Evolutionary conservation across 2,797 vertebrate species (phyloP).

Genomic region (Poeciliopsis turneri): DNA sequence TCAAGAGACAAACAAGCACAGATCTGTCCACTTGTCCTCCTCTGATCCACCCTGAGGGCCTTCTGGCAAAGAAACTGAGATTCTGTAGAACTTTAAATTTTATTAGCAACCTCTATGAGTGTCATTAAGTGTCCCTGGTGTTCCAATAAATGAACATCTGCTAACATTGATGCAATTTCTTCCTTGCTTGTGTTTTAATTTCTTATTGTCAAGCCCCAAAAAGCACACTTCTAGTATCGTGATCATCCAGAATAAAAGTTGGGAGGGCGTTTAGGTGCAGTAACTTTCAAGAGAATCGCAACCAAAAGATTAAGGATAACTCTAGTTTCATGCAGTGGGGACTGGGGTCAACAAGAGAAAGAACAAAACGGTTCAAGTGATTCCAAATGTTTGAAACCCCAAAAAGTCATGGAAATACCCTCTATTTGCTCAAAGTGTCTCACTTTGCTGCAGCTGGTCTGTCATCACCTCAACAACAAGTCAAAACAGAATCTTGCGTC

Average conservation of each 20-base stretch:
- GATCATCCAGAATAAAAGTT: not conserved
- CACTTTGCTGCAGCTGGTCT: not conserved
- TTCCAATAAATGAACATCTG: not conserved
- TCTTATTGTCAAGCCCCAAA: not conserved
- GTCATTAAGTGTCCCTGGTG: not conserved
- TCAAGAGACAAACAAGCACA: slow-evolving; percentile 35
- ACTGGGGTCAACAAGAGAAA: not conserved
- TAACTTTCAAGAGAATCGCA: not conserved
- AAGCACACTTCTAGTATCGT: not conserved
- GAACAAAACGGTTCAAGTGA: not conserved
- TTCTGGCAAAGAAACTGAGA: slow-evolving; percentile 18
- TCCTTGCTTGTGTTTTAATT: not conserved
- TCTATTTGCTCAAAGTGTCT: not conserved
- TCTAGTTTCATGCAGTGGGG: not conserved
- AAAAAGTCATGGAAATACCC: not conserved
- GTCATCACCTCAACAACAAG: not conserved
- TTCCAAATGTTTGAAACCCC: not conserved
- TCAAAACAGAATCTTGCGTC: not conserved
- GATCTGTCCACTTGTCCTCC: slow-evolving; percentile 20
- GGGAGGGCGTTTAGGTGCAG: not conserved
- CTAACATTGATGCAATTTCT: not conserved
- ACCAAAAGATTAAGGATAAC: not conserved
- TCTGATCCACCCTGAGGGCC: slow-evolving; percentile 21
- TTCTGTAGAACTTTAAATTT: slow-evolving; percentile 17
- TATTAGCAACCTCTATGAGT: not conserved